phyloP scores from a whole-genome alignment of 2,888 invertebrate genomes.

The Machimus rusticus region DNA sequence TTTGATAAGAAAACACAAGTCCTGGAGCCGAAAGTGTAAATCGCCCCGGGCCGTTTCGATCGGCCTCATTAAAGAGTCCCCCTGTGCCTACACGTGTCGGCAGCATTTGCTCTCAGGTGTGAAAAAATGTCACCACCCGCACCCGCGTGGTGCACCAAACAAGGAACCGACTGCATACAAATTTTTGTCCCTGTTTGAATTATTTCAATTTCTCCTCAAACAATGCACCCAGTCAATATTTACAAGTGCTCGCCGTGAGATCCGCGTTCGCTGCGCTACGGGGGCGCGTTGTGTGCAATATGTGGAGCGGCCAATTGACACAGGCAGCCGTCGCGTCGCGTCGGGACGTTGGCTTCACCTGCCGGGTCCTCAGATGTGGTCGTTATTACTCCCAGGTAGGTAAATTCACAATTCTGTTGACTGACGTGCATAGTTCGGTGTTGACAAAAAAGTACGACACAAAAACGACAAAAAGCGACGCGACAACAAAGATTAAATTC shows the following conservation, averaged over 20 bases:
- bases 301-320: constrained; percentile 31
- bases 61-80: background rate
- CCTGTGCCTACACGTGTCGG: background rate
- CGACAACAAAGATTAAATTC: constrained; percentile 18
- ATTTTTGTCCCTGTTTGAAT: constrained; percentile 30
- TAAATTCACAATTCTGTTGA: constrained; percentile 22
- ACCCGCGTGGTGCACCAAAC: background rate
- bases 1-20: background rate
- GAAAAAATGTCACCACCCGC: constrained; percentile 13
- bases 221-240: constrained; percentile 38
- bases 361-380: constrained; percentile 1
- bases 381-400: constrained; percentile 8
- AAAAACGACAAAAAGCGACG: constrained; percentile 12
- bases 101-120: constrained; percentile 4
- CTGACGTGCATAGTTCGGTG: constrained; percentile 9
- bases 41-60: background rate
- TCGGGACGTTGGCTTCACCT: background rate
- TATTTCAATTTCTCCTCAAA: constrained; percentile 40
- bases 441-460: background rate
- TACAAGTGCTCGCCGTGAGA: constrained; percentile 21
- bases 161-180: constrained; percentile 23
- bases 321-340: background rate
- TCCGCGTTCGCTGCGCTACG: constrained; percentile 15
- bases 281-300: background rate
- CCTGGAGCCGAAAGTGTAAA: background rate